These are phyloP conservation scores for Phrynosoma platyrhinos DNA, from an alignment of 2,113 vertebrate species.

Conservation along the genomic window DNA sequence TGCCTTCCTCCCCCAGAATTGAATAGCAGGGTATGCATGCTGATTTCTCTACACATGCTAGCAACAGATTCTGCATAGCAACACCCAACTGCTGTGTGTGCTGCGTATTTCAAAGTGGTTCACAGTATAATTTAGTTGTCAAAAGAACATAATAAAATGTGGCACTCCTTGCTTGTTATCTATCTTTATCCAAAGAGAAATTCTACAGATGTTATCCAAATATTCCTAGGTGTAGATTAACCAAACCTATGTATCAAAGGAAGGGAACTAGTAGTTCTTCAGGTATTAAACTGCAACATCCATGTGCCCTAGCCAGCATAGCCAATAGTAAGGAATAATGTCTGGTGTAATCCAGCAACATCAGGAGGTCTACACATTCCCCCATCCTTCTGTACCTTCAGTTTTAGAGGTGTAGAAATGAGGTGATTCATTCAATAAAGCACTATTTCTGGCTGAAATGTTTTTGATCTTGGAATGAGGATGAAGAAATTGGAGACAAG, in stretches of 20 bases:
- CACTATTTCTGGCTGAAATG: background rate
- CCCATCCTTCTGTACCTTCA: background rate
- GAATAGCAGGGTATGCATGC: constrained; percentile 33
- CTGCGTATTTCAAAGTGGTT: constrained; percentile 30
- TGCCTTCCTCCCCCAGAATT: constrained; percentile 9
- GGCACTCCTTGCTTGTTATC: constrained; percentile 29
- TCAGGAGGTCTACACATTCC: background rate
- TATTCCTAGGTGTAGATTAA: constrained; percentile 30
- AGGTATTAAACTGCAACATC: background rate
- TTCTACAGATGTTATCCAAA: background rate
- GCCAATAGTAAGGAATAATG: background rate
- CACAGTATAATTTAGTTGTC: constrained; percentile 53
- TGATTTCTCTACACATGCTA: constrained; percentile 30
- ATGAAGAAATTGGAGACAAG: background rate
- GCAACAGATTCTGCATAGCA: constrained; percentile 55
- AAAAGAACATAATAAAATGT: constrained; percentile 43
- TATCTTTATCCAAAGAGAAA: constrained; percentile 25
- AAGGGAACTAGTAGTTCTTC: background rate
- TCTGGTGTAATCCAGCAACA: background rate
- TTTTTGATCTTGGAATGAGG: background rate
- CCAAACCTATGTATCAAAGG: constrained; percentile 19
- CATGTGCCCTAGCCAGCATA: background rate
- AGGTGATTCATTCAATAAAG: background rate
- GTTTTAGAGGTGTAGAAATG: background rate
- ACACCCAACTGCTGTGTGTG: constrained; percentile 47